A percentile compares a stretch with the other conserved stretches of the same genome.
phyloP scores from a whole-genome alignment of 2,797 vertebrate species.

The Pantherophis alleghaniensis region DNA sequence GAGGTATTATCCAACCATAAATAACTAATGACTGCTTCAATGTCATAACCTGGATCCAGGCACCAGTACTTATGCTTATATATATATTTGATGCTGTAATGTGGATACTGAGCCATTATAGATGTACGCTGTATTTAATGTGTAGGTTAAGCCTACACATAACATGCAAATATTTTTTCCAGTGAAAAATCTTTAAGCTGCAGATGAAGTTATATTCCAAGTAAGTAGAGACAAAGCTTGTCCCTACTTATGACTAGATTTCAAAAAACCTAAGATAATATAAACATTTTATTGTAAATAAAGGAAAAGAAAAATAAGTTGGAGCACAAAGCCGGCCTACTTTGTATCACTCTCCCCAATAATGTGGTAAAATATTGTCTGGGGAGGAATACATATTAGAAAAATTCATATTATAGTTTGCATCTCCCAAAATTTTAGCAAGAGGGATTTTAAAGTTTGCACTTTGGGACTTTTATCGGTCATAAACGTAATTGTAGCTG shows the following conservation, averaged over 20 bases:
- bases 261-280: constrained; percentile 14
- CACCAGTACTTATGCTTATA: neutral
- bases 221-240: neutral
- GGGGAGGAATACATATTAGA: constrained; percentile 34
- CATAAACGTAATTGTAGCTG: constrained; percentile 63
- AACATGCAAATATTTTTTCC: neutral
- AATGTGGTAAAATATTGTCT: constrained; percentile 29
- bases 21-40: neutral
- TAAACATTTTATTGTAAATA: constrained; percentile 30
- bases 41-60: neutral
- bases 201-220: neutral
- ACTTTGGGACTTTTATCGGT: constrained; percentile 55
- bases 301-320: neutral
- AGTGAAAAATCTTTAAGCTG: neutral
- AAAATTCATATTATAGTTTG: constrained; percentile 35
- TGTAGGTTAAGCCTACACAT: neutral
- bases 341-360: neutral
- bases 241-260: constrained; percentile 18
- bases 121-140: neutral
- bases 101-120: neutral
- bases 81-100: neutral
- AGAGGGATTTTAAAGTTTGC: constrained; percentile 50
- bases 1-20: neutral
- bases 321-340: neutral
- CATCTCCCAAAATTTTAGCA: constrained; percentile 46